A percentile compares a stretch with the other conserved stretches of the same genome.
phyloP scores from a whole-genome alignment of 2,113 vertebrate species.

The Psophia crepitans region DNA sequence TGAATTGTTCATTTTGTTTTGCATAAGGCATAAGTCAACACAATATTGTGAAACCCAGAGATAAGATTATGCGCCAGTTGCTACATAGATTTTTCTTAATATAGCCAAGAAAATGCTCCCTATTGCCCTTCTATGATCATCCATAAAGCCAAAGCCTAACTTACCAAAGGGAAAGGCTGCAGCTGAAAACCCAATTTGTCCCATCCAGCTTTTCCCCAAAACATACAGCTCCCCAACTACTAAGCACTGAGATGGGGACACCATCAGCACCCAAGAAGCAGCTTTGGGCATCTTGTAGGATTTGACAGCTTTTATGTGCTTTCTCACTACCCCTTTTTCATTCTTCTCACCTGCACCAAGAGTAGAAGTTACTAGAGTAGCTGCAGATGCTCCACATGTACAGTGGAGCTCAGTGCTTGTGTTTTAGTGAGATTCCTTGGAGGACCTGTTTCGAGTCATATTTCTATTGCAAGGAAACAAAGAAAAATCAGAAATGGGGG shows the following conservation, averaged over 20 bases:
- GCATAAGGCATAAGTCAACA: neutral
- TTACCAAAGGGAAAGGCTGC: neutral
- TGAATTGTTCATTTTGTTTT: neutral
- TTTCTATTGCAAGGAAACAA: neutral
- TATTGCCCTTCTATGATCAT: neutral
- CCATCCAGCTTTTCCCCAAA: neutral
- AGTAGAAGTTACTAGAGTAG: neutral
- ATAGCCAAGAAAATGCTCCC: neutral
- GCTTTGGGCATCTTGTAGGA: neutral
- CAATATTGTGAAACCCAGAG: neutral
- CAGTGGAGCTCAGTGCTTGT: neutral
- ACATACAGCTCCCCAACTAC: fast-evolving
- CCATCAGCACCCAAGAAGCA: neutral
- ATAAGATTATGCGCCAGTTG: neutral
- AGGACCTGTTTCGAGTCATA: neutral
- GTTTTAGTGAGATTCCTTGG: neutral
- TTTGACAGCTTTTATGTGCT: neutral
- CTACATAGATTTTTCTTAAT: neutral
- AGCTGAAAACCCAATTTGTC: neutral
- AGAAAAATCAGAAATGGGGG: neutral
- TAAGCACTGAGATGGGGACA: neutral
- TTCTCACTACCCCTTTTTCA: neutral
- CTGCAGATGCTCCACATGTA: neutral
- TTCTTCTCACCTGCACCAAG: neutral
- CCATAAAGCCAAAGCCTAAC: neutral